A percentile compares a stretch with the other conserved stretches of the same genome.
Conservation (phyloP, 2,888 invertebrate species). For the Azorinus chamasolen region DNA sequence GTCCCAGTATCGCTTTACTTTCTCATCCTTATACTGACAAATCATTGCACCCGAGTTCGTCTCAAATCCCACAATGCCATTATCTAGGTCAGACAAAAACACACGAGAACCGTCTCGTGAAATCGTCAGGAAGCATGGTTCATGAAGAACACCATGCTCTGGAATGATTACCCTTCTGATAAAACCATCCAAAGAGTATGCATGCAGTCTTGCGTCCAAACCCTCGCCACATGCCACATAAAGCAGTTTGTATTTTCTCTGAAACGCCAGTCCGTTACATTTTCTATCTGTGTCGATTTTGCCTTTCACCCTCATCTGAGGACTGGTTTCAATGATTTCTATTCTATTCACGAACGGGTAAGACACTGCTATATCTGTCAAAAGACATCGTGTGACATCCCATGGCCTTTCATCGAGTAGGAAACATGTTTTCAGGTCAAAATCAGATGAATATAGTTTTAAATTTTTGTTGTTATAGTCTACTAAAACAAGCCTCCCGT, state of each 20-base stretch:
- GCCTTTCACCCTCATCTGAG: slow-evolving; percentile 41
- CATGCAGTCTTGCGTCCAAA: slow-evolving; percentile 43
- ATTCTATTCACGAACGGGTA: slow-evolving; percentile 47
- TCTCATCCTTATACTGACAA: slow-evolving; percentile 49
- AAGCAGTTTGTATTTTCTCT: slow-evolving; percentile 43
- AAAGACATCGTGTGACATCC: slow-evolving; percentile 43
- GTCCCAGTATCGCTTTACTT: slow-evolving; percentile 58
- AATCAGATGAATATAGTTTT: slow-evolving; percentile 41
- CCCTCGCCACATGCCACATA: slow-evolving; percentile 51
- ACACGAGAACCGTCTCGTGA: slow-evolving; percentile 28
- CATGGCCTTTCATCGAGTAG: slow-evolving; percentile 48
- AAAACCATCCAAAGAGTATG: slow-evolving; percentile 43
- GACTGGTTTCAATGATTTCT: slow-evolving; percentile 38
- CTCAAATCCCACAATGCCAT: slow-evolving; percentile 53
- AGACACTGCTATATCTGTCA: slow-evolving; percentile 41
- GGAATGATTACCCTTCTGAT: slow-evolving; percentile 56
- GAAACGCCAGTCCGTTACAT: slow-evolving; percentile 53
- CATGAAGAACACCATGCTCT: slow-evolving; percentile 39
- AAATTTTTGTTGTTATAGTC: slow-evolving; percentile 57
- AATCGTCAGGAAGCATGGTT: slow-evolving; percentile 47
- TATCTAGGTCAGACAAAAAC: slow-evolving; percentile 51
- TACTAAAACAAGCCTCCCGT: slow-evolving; percentile 51
- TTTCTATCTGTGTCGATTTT: slow-evolving; percentile 48
- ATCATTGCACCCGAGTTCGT: slow-evolving; percentile 50
- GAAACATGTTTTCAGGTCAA: slow-evolving; percentile 34